Base-by-base conservation (phyloP, 1,140 invertebrate species). In the Ceratoteleas bidentatus region DNA sequence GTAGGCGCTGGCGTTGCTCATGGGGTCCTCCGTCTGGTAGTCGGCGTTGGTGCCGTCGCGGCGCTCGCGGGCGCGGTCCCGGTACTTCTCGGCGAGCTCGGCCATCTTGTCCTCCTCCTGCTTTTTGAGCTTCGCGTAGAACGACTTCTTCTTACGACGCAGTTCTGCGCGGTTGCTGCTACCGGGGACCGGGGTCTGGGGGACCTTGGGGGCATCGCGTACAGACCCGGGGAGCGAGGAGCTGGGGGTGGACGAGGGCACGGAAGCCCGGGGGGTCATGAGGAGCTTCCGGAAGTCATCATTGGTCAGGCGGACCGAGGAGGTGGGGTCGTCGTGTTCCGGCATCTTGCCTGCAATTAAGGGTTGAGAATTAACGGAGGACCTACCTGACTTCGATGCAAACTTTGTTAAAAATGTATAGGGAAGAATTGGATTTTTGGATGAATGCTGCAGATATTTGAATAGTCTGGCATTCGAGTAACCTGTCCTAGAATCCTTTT, bases 31-130 rank as follows among this genome's bases (percentile, higher is more conserved):
- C 10, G 94, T 93, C 50, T 95, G 95, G 69, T 96, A 95, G 88
- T 97, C 97, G 16, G 95, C 93, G 88, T 96, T 95, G 0, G 93
- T 93, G 0, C 97, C 97, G 85, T 99, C 98, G 80, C 99, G 91
- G 74, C 99, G 93, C 90, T 99, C 99, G 52, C 96, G 94, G 0
- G 99, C 99, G 70, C 98, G 92, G 88, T 99, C 98, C 75, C 98
- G 93, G 86, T 99, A 99, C 87, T 98, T 99, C 84, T 97, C 95
- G 0, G 97, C 97, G n/a, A 99, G 88, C 88, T 99, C 98, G 15
- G 97, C 97, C 91, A 99, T 94, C 89, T 98, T 97, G 87, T 97
- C 97, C 85, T 99, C 98, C 89, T 99, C 98, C 86, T 98, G 97
- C 88, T 98, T 98, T 81, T 98, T 98, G 6, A 99, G 90, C 61